Conservation (phyloP, 2,797 vertebrate genomes). For the Siniperca obscura region DNA sequence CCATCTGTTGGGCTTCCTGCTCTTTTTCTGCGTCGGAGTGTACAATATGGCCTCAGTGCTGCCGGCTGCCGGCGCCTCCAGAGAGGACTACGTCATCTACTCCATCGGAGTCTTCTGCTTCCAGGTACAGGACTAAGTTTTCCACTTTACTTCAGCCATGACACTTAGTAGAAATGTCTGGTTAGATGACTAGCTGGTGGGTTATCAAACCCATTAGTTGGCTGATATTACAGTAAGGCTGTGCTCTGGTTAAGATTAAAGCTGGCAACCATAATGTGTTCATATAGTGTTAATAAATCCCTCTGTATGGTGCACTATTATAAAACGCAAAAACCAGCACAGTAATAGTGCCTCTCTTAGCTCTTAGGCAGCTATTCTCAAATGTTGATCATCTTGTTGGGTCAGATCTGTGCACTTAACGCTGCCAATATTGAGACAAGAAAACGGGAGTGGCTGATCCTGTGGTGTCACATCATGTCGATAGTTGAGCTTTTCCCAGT, state of each 20-base stretch:
- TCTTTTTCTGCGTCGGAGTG: constrained; percentile 93
- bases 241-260: background rate
- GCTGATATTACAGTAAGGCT: background rate
- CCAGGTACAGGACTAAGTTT: constrained; percentile 85
- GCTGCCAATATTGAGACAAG: background rate
- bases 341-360: background rate
- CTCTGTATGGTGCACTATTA: background rate
- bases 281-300: background rate
- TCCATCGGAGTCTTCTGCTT: constrained; percentile 96
- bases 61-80: constrained; percentile 89
- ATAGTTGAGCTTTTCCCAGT: background rate
- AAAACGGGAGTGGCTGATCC: background rate
- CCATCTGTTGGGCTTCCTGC: constrained; percentile 93
- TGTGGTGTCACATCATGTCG: background rate
- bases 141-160: background rate
- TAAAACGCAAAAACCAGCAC: no score
- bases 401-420: background rate
- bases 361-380: background rate
- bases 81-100: constrained; percentile 97
- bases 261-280: no score
- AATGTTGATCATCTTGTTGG: background rate
- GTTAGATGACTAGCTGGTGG: background rate
- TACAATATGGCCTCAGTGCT: constrained; percentile 93
- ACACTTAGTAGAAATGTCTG: background rate
- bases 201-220: background rate